Conservation (phyloP, 2,888 invertebrate species). For the Limnephilus marmoratus region DNA sequence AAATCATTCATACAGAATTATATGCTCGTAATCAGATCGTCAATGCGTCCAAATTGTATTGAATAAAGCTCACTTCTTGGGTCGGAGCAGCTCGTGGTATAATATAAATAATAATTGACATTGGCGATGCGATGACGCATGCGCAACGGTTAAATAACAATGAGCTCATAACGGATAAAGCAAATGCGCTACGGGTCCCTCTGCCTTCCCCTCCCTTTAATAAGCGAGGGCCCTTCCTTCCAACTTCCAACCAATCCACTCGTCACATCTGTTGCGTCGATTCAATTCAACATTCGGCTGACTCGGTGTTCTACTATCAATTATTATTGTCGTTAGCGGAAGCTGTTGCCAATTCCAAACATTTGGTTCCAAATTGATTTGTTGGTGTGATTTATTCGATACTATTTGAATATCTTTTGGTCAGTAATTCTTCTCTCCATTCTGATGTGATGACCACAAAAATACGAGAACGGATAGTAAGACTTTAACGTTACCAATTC, state of each 20-base stretch:
- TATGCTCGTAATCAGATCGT: background rate
- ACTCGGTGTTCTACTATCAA: background rate
- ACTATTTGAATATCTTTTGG: background rate
- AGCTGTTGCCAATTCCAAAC: background rate
- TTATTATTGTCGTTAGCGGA: constrained; percentile 2
- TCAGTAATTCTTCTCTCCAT: background rate
- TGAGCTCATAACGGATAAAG: constrained; percentile 64
- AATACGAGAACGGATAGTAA: background rate
- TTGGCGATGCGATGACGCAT: constrained; percentile 62
- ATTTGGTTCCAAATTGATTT: background rate
- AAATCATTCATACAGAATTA: background rate
- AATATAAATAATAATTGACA: constrained; percentile 40
- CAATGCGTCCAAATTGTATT: constrained; percentile 38
- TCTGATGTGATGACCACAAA: background rate
- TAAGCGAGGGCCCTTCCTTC: constrained; percentile 45
- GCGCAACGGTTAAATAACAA: constrained; percentile 63
- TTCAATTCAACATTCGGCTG: background rate
- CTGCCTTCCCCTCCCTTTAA: constrained; percentile 17
- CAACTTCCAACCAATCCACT: background rate
- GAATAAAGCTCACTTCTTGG: constrained; percentile 27
- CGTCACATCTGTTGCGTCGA: constrained; percentile 62
- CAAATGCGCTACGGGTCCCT: constrained; percentile 55
- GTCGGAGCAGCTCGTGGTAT: constrained; percentile 22
- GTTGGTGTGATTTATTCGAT: background rate
- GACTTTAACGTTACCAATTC: background rate